These are phyloP conservation scores for Amniataba percoides DNA, from an alignment of 2,797 vertebrate genomes.

Conservation along the genomic window DNA sequence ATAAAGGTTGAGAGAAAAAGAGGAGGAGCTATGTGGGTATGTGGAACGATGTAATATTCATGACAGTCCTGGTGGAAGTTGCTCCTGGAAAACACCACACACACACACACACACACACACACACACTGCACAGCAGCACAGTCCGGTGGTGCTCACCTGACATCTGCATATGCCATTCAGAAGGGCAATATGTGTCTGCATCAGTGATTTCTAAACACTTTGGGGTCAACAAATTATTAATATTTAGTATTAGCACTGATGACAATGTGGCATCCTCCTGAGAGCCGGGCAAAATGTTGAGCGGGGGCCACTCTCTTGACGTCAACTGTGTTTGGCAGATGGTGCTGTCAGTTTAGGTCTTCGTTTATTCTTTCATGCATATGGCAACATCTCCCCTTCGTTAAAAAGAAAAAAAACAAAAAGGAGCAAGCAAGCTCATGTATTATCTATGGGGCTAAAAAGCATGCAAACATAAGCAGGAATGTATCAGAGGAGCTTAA, in stretches of 20 bases:
- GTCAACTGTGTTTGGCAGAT: slow-evolving; percentile 90
- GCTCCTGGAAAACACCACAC: slow-evolving; percentile 72
- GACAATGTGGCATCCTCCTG: slow-evolving; percentile 86
- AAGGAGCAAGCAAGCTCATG: slow-evolving; percentile 86
- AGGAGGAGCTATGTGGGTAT: slow-evolving; percentile 66
- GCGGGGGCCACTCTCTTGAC: slow-evolving; percentile 84
- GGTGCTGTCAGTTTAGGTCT: slow-evolving; percentile 91
- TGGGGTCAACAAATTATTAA: slow-evolving; percentile 89
- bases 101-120: slow-evolving; percentile 24
- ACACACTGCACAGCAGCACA: slow-evolving; percentile 47
- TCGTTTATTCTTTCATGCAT: slow-evolving; percentile 90
- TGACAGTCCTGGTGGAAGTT: slow-evolving; percentile 81
- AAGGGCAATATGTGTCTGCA: slow-evolving; percentile 84
- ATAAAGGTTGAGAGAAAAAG: slow-evolving; percentile 12
- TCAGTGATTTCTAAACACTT: slow-evolving; percentile 89
- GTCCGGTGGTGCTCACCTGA: slow-evolving; percentile 83
- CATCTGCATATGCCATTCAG: slow-evolving; percentile 89
- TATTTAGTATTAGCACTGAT: slow-evolving; percentile 86
- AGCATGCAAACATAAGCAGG: slow-evolving; percentile 87
- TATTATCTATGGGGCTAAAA: slow-evolving; percentile 92
- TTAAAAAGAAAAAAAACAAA: slow-evolving; percentile 69
- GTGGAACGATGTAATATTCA: slow-evolving; percentile 85
- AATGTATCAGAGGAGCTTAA: slow-evolving; percentile 88
- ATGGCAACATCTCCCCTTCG: slow-evolving; percentile 87
- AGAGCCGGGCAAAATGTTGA: slow-evolving; percentile 83